Evolutionary conservation across 2,888 invertebrate species (phyloP).

Genomic region (Andrena flavipes): DNA sequence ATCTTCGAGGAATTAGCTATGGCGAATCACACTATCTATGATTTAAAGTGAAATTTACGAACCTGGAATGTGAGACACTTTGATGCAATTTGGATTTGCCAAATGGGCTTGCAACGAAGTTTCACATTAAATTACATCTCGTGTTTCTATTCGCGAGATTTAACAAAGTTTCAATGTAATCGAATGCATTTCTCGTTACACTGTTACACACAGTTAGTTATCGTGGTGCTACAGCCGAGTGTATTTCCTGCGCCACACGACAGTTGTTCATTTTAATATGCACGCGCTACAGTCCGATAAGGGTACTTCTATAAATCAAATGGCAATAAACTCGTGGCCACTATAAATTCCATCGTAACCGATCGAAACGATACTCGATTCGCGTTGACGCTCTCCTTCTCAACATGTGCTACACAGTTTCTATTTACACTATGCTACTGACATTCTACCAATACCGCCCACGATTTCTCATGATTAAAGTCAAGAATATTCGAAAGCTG

Average conservation of each 20-base stretch:
- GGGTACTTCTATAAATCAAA: conserved; percentile 41
- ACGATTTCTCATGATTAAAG: background rate
- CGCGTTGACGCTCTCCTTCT: background rate
- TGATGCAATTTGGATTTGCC: background rate
- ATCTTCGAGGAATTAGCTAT: background rate
- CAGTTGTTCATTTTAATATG: conserved; percentile 40
- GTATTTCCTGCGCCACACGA: conserved; percentile 26
- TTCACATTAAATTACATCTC: conserved; percentile 15
- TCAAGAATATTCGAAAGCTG: background rate
- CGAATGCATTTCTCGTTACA: conserved; percentile 21
- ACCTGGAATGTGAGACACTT: background rate
- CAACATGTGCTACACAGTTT: background rate
- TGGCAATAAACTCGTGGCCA: conserved; percentile 11
- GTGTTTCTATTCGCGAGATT: background rate
- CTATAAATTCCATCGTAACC: conserved; percentile 23
- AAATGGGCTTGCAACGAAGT: conserved; percentile 16
- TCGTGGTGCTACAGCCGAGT: background rate
- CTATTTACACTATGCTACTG: background rate
- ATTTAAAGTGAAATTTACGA: background rate
- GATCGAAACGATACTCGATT: conserved; percentile 17
- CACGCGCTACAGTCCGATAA: conserved; percentile 21
- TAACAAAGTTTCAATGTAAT: conserved; percentile 24
- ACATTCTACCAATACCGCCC: background rate
- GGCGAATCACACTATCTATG: background rate
- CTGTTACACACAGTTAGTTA: conserved; percentile 22